Base-by-base conservation (phyloP, 2,888 invertebrate species). In the Prostheceraeus crozeri region DNA sequence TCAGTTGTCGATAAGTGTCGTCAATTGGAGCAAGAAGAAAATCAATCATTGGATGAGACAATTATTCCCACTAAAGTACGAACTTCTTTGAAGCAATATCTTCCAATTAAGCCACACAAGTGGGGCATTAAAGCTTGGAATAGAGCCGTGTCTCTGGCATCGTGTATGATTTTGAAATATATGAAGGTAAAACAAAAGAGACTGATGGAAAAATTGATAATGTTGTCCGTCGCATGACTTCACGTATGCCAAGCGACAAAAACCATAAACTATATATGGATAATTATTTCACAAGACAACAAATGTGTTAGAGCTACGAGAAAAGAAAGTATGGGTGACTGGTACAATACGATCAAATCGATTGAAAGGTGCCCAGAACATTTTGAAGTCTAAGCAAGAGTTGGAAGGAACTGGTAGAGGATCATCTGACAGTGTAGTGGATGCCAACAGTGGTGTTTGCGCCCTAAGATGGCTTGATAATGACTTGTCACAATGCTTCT, bases 101-200 rank as follows among this genome's bases (percentile, higher is more conserved):
- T 56, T 25, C 63, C 64, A 11, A 56, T 45, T 19, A 64, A 64
- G 54, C 63, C 61, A n/a, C 35, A 61, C 36, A 62, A 59, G 31
- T 64, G 64, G 64, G 60, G 62, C 1, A 61, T 56, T 48, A 64
- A 64, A 56, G 40, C 62, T 33, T 64, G 54, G 14, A 27, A 35
- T 21, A n/a, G 62, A 30, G 27, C 19, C 35, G 48, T 35, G 16
- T 46, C 16, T 46, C 56, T 40, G 64, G 64, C 31, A 52, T 63
- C 14, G 19, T 63, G 30, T 35, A 60, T 55, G 63, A 63, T 57
- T 63, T 63, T 53, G 60, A 61, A 23, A 27, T 63, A 14, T 63
- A 60, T 28, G n/a, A n/a, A n/a, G n/a, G n/a, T n/a, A n/a, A n/a
- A n/a, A 8, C 40, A 40, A 14, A 14, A 40, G 19, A 14, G 40